Conservation (phyloP, 2,797 vertebrate species). For the Echeneis naucrates region DNA sequence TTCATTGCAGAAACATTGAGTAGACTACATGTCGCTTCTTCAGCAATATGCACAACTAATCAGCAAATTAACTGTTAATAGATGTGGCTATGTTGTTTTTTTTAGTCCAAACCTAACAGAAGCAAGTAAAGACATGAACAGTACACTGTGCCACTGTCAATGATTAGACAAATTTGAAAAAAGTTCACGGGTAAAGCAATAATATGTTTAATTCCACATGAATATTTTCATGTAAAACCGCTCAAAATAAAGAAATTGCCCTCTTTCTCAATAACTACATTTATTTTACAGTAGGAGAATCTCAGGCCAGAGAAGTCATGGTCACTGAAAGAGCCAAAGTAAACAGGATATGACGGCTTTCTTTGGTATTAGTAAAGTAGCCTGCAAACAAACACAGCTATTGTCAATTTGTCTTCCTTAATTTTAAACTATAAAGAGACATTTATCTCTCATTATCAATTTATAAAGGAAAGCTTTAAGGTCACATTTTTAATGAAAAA, state of each 20-base stretch:
- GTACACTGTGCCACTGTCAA: conserved; percentile 3
- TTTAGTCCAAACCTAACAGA: neutral
- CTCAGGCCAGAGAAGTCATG: conserved; percentile 33
- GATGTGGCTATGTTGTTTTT: neutral
- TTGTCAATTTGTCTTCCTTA: conserved; percentile 22
- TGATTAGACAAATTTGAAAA: conserved; percentile 16
- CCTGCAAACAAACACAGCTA: conserved; percentile 25
- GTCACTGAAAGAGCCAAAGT: conserved; percentile 39
- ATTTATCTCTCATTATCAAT: conserved; percentile 32
- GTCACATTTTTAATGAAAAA: conserved; percentile 25
- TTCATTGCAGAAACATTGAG: neutral
- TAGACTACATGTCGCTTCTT: neutral
- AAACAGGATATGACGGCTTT: conserved; percentile 67
- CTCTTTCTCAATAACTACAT: conserved; percentile 31
- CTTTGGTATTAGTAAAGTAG: conserved; percentile 58
- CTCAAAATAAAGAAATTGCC: neutral
- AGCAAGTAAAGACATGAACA: conserved; percentile 4
- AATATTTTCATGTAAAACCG: no score
- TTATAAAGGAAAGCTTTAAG: conserved; percentile 43
- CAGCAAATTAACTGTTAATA: neutral
- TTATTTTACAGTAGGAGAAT: conserved; percentile 38
- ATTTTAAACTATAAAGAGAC: neutral
- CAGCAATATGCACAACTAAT: neutral
- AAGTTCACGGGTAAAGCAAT: neutral
- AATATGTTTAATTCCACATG: neutral